Base-by-base conservation (phyloP, 2,888 invertebrate species). In the Folsomia candida region DNA sequence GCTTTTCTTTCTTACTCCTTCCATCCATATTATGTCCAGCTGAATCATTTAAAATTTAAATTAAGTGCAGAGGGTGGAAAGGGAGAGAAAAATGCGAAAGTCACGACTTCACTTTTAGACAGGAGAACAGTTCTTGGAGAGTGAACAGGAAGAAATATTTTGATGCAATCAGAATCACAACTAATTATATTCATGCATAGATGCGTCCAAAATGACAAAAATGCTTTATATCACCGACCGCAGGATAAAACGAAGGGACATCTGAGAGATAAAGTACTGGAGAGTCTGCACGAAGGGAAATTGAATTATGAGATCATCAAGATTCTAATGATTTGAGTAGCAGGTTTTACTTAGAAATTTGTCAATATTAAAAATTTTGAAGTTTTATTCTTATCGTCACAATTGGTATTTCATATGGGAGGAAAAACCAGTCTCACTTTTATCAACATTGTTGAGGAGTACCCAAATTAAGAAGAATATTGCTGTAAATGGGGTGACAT, bases 131-230 rank as follows among this genome's bases (percentile, higher is more conserved):
- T 11, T 47, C 47, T 11, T 11, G 18, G 9, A 47, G 18, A 11
- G 47, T 9, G 11, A n/a, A 20, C 18, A 20, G 11, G 63, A 51
- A 64, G 26, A 47, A 51, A 51, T 47, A 37, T 47, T 64, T 64
- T 51, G 63, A 64, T 64, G 63, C n/a, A 64, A 64, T 64, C 63
- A 64, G 22, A 18, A 54, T 54, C 54, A 54, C 18, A 64, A 64
- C 18, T 64, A 64, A 51, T 51, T 22, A 29, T 51, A 64, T 64
- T 64, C 63, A 64, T 64, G 63, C n/a, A n/a, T 37, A 64, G 63
- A 64, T 29, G 63, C 29, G 6, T 3, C 22, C 4, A 9, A 14
- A 37, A 37, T 37, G 37, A 37, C 37, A 37, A n/a, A n/a, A 37
- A 37, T 37, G 37, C 37, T 37, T 37, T 37, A 37, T 37, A 37